These are phyloP conservation scores for Patiria miniata DNA, from an alignment of 35 echinoderm and acorn worm species.

Conservation along the genomic window DNA sequence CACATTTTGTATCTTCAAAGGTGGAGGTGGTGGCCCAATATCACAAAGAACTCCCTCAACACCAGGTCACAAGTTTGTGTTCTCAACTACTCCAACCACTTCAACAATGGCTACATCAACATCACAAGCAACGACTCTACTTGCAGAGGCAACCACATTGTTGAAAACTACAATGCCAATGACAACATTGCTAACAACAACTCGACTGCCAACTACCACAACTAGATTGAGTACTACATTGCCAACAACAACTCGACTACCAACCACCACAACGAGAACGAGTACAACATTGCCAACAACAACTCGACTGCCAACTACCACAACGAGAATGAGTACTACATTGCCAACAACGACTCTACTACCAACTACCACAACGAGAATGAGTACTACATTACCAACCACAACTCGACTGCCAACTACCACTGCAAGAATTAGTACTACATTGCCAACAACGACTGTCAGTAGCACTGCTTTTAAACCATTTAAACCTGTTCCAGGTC, in stretches of 20 bases:
- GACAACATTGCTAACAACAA: not conserved
- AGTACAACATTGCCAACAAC: not conserved
- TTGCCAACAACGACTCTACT: no score
- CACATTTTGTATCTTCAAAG: no score
- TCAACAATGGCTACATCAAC: not conserved
- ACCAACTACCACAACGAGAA: no score
- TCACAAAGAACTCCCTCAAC: no score
- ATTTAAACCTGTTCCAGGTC: no score
- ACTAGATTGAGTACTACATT: not conserved
- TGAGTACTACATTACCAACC: no score
- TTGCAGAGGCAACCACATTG: not conserved
- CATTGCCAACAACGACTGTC: not conserved
- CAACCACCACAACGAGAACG: not conserved
- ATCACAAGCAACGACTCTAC: not conserved
- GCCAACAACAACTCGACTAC: not conserved
- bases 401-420: no score
- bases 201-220: not conserved
- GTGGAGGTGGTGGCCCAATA: no score
- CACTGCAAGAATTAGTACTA: no score
- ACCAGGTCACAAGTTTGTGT: no score
- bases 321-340: no score
- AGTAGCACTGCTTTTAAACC: not conserved
- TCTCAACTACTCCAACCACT: not conserved
- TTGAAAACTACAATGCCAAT: not conserved
- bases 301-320: no score